Evolutionary conservation across 1,140 invertebrate species (phyloP).

Genomic region (Neotoxoptera formosana): DNA sequence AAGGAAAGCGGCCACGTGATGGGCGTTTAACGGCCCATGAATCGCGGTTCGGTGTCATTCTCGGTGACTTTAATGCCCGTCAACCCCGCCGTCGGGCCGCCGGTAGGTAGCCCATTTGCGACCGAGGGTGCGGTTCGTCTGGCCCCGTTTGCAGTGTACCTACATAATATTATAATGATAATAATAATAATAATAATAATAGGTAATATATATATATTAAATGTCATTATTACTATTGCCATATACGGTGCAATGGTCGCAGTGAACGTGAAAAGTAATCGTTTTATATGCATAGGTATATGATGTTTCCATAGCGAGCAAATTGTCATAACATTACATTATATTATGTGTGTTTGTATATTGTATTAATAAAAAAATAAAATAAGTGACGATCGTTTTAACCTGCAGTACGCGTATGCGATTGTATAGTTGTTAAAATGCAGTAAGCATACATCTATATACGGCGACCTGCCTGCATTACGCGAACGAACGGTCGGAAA

Average conservation of each 20-base stretch:
- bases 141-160: neutral
- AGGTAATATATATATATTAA: neutral
- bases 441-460: neutral
- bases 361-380: neutral
- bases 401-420: neutral
- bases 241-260: neutral
- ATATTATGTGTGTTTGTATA: neutral
- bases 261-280: conserved; percentile 14
- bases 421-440: neutral
- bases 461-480: neutral
- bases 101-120: neutral
- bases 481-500: neutral
- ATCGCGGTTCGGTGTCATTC: conserved; percentile 26
- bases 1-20: neutral
- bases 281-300: conserved; percentile 24
- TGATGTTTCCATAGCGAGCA: conserved; percentile 27
- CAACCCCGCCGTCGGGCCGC: neutral
- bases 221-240: neutral
- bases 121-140: conserved; percentile 25
- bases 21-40: conserved; percentile 51
- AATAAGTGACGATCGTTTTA: neutral
- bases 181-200: neutral
- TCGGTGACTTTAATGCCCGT: conserved; percentile 46
- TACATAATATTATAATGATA: neutral
- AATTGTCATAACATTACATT: conserved; percentile 31